A percentile compares a stretch with the other conserved stretches of the same genome.
Conservation (phyloP, 2,888 invertebrate species). For the Rotaria macrura region DNA sequence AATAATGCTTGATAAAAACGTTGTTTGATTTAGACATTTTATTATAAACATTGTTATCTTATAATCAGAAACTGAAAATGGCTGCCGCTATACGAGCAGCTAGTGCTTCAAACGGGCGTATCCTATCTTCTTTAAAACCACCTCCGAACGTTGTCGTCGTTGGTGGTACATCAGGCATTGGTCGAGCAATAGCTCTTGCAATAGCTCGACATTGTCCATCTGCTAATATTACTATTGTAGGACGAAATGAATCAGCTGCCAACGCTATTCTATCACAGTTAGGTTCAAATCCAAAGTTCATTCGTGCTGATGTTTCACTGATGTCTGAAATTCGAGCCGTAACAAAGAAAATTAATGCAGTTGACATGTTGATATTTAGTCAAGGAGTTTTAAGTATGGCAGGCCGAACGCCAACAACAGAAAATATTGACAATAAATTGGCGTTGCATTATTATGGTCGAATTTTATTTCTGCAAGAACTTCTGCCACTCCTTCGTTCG, state of each 20-base stretch:
- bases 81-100: background rate
- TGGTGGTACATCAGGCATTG: background rate
- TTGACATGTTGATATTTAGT: background rate
- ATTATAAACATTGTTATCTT: no score
- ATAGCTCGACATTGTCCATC: slow-evolving; percentile 1
- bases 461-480: background rate
- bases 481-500: background rate
- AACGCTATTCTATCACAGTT: background rate
- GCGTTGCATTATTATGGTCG: background rate
- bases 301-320: background rate
- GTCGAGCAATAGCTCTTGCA: background rate
- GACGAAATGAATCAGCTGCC: background rate
- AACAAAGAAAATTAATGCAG: background rate
- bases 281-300: background rate
- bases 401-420: background rate
- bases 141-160: background rate
- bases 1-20: no score
- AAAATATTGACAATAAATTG: background rate
- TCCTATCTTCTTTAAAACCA: background rate
- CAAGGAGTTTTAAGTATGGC: background rate
- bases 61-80: background rate
- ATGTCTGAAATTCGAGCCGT: background rate
- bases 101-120: background rate
- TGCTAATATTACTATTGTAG: background rate
- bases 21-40: no score